Conservation (phyloP, 2,888 invertebrate genomes). For the Conops quadrifasciatus region DNA sequence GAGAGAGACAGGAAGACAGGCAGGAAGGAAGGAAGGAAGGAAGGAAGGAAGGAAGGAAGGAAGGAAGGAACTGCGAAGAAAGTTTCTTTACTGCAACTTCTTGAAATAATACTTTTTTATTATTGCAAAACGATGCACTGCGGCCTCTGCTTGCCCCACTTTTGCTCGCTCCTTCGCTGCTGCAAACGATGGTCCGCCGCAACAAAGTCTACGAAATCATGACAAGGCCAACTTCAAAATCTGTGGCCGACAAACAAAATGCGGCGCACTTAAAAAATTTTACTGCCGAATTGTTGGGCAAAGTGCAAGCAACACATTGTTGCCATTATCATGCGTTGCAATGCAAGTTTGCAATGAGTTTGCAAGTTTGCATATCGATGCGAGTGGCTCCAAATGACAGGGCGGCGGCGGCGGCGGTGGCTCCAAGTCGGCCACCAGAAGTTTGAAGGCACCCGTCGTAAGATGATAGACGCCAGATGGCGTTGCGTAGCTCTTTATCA, state of each 20-base stretch:
- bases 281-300: neutral
- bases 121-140: neutral
- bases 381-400: too few species aligned
- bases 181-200: too few species aligned
- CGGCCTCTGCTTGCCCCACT: neutral
- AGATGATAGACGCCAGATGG: neutral
- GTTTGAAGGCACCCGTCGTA: neutral
- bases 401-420: neutral
- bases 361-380: neutral
- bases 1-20: too few species aligned
- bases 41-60: neutral
- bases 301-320: neutral
- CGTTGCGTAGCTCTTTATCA: neutral
- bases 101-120: neutral
- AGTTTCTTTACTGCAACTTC: neutral
- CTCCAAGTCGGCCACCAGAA: neutral
- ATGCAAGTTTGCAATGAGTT: too few species aligned
- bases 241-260: neutral
- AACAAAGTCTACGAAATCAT: neutral
- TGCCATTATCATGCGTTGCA: neutral
- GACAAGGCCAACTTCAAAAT: constrained; percentile 1
- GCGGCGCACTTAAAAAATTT: constrained; percentile 4
- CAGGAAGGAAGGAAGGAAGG: neutral
- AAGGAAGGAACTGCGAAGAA: neutral
- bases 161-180: neutral